A percentile compares a stretch with the other conserved stretches of the same genome.
phyloP scores from a whole-genome alignment of 2,888 invertebrate genomes.

The Monoplex corrugatus region DNA sequence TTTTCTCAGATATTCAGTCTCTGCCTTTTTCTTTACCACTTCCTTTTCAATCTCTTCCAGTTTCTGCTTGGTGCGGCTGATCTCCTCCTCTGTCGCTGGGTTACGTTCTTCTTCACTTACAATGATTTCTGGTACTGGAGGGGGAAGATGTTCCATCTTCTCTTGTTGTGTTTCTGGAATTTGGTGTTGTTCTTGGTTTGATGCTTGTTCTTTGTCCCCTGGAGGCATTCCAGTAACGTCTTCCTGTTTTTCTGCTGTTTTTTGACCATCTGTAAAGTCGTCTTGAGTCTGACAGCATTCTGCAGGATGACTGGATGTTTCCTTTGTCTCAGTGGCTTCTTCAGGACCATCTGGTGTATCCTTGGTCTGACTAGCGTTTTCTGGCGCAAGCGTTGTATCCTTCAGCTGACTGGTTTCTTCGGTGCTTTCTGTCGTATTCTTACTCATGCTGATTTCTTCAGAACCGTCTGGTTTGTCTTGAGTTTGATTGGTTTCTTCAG shows the following conservation, averaged over 20 bases:
- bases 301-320: too few species aligned
- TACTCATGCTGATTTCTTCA: not conserved
- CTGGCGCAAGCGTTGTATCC: not conserved
- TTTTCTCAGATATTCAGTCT: slow-evolving; percentile 22
- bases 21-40: slow-evolving; percentile 14
- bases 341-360: not conserved
- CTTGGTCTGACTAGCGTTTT: not conserved
- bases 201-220: not conserved
- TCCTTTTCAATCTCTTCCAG: slow-evolving; percentile 29
- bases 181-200: not conserved
- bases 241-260: not conserved
- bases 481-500: not conserved
- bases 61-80: slow-evolving; percentile 27
- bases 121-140: not conserved
- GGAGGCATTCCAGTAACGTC: not conserved
- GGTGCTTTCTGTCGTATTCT: not conserved
- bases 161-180: not conserved
- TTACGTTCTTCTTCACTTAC: not conserved
- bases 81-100: slow-evolving; percentile 5
- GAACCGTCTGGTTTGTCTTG: not conserved
- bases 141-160: not conserved
- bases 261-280: too few species aligned
- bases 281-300: too few species aligned
- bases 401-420: not conserved
- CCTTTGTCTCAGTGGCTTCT: not conserved